phyloP scores from a whole-genome alignment of 2,888 invertebrate species.

The Drosophila peninsularis region DNA sequence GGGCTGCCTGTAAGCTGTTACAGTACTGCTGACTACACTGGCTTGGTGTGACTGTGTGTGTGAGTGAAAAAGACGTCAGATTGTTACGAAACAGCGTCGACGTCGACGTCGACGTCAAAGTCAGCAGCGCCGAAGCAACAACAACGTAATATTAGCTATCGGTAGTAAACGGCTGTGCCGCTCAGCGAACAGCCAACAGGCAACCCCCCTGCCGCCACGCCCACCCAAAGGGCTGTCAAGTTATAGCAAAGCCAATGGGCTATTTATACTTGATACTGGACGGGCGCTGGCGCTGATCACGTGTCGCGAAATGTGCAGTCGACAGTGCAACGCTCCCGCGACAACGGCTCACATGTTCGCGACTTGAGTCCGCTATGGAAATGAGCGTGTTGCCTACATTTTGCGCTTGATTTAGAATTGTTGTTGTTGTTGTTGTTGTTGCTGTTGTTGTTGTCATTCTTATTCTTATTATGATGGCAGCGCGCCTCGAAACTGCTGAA shows the following conservation, averaged over 20 bases:
- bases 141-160: constrained; percentile 52
- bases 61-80: constrained; percentile 40
- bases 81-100: constrained; percentile 50
- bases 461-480: background rate
- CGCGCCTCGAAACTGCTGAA: constrained; percentile 1
- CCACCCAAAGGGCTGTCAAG: background rate
- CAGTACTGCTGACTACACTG: constrained; percentile 12
- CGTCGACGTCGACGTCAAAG: constrained; percentile 26
- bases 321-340: constrained; percentile 81
- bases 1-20: constrained; percentile 12
- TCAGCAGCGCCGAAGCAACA: constrained; percentile 34
- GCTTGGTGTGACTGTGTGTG: background rate
- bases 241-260: constrained; percentile 34
- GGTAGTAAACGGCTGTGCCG: constrained; percentile 23
- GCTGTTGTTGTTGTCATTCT: background rate
- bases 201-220: background rate
- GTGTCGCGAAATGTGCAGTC: constrained; percentile 72
- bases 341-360: constrained; percentile 79
- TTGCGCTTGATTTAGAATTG: constrained; percentile 32
- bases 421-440: background rate
- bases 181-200: background rate
- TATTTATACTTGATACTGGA: constrained; percentile 50
- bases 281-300: constrained; percentile 56
- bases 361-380: constrained; percentile 72
- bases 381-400: constrained; percentile 54